These are phyloP conservation scores for Galaxea fascicularis DNA, from an alignment of 92 coral and sea anemone genomes.

Conservation along the genomic window DNA sequence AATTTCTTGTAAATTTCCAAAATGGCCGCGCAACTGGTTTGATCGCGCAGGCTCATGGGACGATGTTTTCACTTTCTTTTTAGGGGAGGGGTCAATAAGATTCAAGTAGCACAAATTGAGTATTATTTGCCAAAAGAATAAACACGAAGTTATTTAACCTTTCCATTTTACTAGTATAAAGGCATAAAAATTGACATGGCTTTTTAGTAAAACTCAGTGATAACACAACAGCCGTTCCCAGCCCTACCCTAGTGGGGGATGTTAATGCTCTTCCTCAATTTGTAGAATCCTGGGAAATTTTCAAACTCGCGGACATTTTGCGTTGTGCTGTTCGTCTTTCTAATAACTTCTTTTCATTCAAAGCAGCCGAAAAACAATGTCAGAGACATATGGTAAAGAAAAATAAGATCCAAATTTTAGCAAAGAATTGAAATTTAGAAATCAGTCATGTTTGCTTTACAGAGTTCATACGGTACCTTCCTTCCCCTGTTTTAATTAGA, in stretches of 20 bases:
- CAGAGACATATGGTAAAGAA: constrained; percentile 94
- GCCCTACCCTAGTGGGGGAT: constrained; percentile 43
- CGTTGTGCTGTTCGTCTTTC: constrained; percentile 34
- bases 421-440: background rate
- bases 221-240: background rate
- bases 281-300: constrained; percentile 69
- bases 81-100: constrained; percentile 43
- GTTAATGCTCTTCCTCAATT: constrained; percentile 27
- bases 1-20: constrained; percentile 53
- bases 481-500: background rate
- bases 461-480: background rate
- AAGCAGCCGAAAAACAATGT: constrained; percentile 68
- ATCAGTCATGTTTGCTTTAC: constrained; percentile 17
- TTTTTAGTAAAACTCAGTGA: background rate
- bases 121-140: too few species aligned
- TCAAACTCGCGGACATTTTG: constrained; percentile 62
- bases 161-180: background rate
- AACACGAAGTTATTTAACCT: background rate
- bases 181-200: background rate
- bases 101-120: background rate
- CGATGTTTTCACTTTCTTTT: background rate
- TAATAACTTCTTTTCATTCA: constrained; percentile 32
- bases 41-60: constrained; percentile 66
- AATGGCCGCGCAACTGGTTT: constrained; percentile 92
- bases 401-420: background rate